Conservation (phyloP, 2,888 invertebrate genomes). For the Leuctra nigra region DNA sequence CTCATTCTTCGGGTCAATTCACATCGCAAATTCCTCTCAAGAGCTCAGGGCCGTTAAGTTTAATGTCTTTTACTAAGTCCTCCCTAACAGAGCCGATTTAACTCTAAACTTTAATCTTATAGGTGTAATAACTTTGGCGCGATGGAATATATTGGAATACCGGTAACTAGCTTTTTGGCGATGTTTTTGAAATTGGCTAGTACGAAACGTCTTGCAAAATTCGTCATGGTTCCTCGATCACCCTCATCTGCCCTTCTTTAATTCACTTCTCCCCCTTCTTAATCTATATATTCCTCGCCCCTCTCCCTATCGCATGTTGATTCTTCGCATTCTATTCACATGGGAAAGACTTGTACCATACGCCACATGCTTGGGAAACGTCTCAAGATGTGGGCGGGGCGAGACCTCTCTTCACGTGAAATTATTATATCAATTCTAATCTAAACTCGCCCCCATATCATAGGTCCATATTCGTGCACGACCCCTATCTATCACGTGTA, state of each 20-base stretch:
- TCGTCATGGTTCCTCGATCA: conserved; percentile 18
- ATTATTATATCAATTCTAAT: neutral
- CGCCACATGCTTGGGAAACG: neutral
- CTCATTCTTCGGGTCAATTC: too few species aligned
- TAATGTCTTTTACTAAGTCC: neutral
- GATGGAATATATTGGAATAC: too few species aligned
- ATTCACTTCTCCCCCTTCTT: conserved; percentile 22
- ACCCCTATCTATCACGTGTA: neutral
- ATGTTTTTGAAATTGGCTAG: neutral
- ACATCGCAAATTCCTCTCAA: neutral
- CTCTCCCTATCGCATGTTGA: conserved; percentile 11
- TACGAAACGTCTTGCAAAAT: conserved; percentile 19
- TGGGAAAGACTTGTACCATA: neutral
- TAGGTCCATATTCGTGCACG: neutral
- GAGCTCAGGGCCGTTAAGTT: neutral
- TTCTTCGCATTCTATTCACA: conserved; percentile 3
- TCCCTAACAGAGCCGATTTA: too few species aligned
- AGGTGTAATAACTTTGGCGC: too few species aligned
- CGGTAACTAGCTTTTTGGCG: too few species aligned
- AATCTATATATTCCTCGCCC: conserved; percentile 18
- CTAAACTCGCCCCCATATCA: neutral
- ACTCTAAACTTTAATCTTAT: too few species aligned
- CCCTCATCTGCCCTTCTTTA: conserved; percentile 21
- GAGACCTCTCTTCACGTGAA: neutral
- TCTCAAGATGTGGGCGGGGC: neutral